Conservation (phyloP, 1,140 invertebrate genomes). For the Dendrolimus kikuchii region DNA sequence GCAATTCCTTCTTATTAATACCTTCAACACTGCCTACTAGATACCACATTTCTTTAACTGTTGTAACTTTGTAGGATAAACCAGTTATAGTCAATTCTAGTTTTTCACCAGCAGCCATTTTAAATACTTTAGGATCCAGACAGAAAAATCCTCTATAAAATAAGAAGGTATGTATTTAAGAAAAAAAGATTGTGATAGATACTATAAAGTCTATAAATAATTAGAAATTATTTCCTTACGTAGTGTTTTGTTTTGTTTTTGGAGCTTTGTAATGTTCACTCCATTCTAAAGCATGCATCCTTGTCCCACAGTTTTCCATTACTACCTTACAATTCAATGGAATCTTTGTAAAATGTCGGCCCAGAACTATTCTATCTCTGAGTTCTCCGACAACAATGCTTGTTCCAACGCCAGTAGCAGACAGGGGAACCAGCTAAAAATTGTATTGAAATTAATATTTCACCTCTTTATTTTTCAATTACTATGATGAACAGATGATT, state of each 20-base stretch:
- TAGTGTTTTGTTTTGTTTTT: slow-evolving; percentile 41
- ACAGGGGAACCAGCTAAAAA: slow-evolving; percentile 46
- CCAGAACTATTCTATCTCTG: slow-evolving; percentile 44
- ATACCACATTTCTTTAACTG: slow-evolving; percentile 58
- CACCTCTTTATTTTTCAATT: no score
- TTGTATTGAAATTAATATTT: slow-evolving; percentile 1
- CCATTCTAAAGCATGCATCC: slow-evolving; percentile 54
- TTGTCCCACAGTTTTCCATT: slow-evolving; percentile 55
- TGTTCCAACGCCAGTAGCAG: slow-evolving; percentile 53
- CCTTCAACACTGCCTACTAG: slow-evolving; percentile 58
- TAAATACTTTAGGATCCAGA: slow-evolving; percentile 48
- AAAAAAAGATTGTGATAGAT: neutral
- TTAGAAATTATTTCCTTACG: slow-evolving; percentile 26
- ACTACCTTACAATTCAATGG: slow-evolving; percentile 46
- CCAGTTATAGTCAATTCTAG: slow-evolving; percentile 46
- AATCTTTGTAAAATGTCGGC: slow-evolving; percentile 54
- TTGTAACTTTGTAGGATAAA: slow-evolving; percentile 42
- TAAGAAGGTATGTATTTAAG: slow-evolving; percentile 1
- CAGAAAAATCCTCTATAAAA: slow-evolving; percentile 47
- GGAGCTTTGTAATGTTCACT: slow-evolving; percentile 55
- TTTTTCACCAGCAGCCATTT: slow-evolving; percentile 55
- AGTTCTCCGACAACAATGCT: slow-evolving; percentile 52
- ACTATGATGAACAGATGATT: no score
- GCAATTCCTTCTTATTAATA: slow-evolving; percentile 60
- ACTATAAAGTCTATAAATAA: neutral